These are phyloP conservation scores for Coboldia fuscipes DNA, from an alignment of 1,140 invertebrate species.

Conservation along the genomic window DNA sequence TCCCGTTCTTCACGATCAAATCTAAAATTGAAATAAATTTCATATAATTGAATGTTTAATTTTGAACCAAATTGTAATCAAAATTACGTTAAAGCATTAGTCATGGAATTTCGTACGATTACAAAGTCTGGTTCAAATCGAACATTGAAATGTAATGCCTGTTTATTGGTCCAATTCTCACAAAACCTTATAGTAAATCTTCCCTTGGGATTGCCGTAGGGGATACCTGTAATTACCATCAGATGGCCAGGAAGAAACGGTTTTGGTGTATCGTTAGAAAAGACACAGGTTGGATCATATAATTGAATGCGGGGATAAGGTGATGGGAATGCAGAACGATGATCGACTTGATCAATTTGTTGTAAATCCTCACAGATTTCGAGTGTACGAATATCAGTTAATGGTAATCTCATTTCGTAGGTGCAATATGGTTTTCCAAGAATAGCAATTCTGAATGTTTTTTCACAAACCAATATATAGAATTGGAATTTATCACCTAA, in stretches of 20 bases:
- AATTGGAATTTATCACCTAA: slow-evolving; percentile 16
- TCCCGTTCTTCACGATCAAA: slow-evolving; percentile 17
- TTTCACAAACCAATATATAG: slow-evolving; percentile 16
- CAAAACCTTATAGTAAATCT: slow-evolving; percentile 19
- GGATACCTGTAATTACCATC: slow-evolving; percentile 16
- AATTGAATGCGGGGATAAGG: slow-evolving; percentile 19
- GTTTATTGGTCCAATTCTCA: slow-evolving; percentile 15
- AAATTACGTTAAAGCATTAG: no score
- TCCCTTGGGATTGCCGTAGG: slow-evolving; percentile 17
- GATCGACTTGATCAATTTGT: slow-evolving; percentile 18
- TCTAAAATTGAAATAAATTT: slow-evolving; percentile 5
- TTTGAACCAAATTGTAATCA: not conserved
- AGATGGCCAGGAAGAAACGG: slow-evolving; percentile 15
- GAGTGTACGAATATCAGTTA: slow-evolving; percentile 10
- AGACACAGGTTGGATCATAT: slow-evolving; percentile 15
- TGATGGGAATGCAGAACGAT: slow-evolving; percentile 15
- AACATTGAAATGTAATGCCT: slow-evolving; percentile 18
- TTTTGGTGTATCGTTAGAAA: slow-evolving; percentile 17
- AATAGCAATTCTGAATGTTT: slow-evolving; percentile 17
- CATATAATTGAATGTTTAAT: not conserved
- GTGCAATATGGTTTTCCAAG: slow-evolving; percentile 16
- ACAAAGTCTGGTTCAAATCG: slow-evolving; percentile 16
- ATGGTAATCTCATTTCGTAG: slow-evolving; percentile 14
- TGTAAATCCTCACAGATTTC: slow-evolving; percentile 18
- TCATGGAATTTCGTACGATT: slow-evolving; percentile 14